Base-by-base conservation (phyloP, 1,140 invertebrate genomes). In the Cyrtorhinus lividipennis region DNA sequence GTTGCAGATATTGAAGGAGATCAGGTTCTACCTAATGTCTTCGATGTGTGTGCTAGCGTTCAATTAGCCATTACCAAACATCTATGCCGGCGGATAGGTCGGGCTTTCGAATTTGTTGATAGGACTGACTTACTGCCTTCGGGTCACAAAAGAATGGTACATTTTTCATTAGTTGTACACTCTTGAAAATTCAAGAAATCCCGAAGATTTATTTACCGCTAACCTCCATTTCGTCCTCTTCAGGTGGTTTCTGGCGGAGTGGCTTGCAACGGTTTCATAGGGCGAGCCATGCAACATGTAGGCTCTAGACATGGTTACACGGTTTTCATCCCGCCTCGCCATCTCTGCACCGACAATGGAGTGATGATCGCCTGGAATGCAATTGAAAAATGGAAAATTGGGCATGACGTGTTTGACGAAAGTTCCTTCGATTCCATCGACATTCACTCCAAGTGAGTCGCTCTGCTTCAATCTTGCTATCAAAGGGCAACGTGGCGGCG, bases 361-460 rank as follows among this genome's bases (percentile, higher is more conserved):
- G 79, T 95, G n/a, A 99, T 99, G 96, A 93, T 98, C 67, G 95
- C 95, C 22, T 98, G 95, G 95, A 95, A 95, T 81, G 93, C 91
- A 8, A 76, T 94, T 30, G 93, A 97, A 75, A 87, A 83, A 59
- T 81, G 75, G 70, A 71, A 67, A 15, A 5, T 5, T 20, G 18
- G 18, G 8, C 5, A 13, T 13, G 48, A 53, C 20, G 5, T 53
- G 8, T 20, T 13, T 5, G 3, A 10, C 5, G 10, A 53, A 8
- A 22, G 20, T 5, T 8, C 48, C 20, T 5, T 53, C 48, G 48
- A 20, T 8, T 53, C 20, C 10, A 22, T 53, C 20, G 48, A 53
- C 48, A 53, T 53, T 53, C 8, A 22, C 8, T 53, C 12, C 12
- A 53, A 53, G 48, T 53, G 20, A 53, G 48, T 20, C 8, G 8